Evolutionary conservation across 2,797 vertebrate species (phyloP), one percentile per base, ranked within the genome.

Genomic region (Poeciliopsis presidionis): DNA sequence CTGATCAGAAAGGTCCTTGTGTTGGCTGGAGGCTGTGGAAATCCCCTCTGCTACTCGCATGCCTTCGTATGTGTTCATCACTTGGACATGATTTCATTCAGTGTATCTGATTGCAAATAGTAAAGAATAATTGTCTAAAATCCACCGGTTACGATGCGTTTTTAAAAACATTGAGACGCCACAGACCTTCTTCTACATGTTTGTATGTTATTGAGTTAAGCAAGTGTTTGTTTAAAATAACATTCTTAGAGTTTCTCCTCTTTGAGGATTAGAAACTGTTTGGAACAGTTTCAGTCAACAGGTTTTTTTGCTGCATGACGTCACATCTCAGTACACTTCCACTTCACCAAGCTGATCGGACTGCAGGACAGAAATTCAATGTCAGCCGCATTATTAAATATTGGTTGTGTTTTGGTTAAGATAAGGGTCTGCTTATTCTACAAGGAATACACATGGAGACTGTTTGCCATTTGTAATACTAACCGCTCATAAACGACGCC

Each of bases 1-100:
- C 72, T 88, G 89, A 93, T 94, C 90, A 93, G 86, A 90, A 84
- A 88, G 81, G 86, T 79, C 91, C 91, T 87, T 92, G 86, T 93
- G 88, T 90, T 70, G 2, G 79, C 74, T 81, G 83, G 86, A 87
- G 85, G 86, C 67, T 22, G 72, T 92, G 94, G 93, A 95, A 94
- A 92, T 93, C 93, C 94, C 93, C 91, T 88, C 69, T 76, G 88
- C 70, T 84, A 51, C 33, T 69, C 41, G 81, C 76, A 51, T 76
- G 72, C 76, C 76, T 82, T 75, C 59, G 43, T 71, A 49, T 69
- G 41, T 71, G 51, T 78, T 69, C n/a, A 81, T 74, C 76, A 70
- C 82, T 77, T 84, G 59, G 84, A 61, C 67, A 74, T 46, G 41
- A 63, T 83, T 89, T 81, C 74, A 59, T 73, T 77, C n/a, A n/a